Base-by-base conservation (phyloP, 92 coral and sea anemone genomes). In the Plumapathes pennacea region DNA sequence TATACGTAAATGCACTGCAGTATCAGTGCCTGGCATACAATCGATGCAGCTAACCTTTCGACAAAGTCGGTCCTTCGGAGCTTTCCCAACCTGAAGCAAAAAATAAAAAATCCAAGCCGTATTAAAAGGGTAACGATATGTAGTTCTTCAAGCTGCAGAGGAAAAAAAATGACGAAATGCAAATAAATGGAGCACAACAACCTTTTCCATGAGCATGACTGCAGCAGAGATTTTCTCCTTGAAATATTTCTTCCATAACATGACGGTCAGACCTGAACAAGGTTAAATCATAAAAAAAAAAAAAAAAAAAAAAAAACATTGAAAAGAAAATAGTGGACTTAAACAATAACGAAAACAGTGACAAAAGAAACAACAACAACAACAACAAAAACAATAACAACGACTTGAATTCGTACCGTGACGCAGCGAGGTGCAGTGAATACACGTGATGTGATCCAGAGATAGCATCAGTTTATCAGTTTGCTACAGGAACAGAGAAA, bases 11-110 rank as follows among this genome's bases (percentile, higher is more conserved):
- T n/a, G n/a, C n/a, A n/a, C n/a, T n/a, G n/a, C n/a, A n/a, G n/a
- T n/a, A n/a, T n/a, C n/a, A n/a, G n/a, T n/a, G n/a, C n/a, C n/a
- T n/a, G n/a, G n/a, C n/a, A n/a, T n/a, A n/a, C n/a, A n/a, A n/a
- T n/a, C n/a, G n/a, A n/a, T n/a, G n/a, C n/a, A n/a, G n/a, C n/a
- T n/a, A 18, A 94, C 99, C 95, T 92, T 94, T 22, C 91, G 67
- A 51, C 99, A 94, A 2, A 94, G 90, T 34, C 99, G 90, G 57
- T 94, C 97, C 60, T 94, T 94, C 12, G 99, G 99, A 27, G 99
- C 99, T 77, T 94, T 94, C n/a, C 97, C 97, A 56, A 94, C 99
- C 99, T 94, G 36, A 31, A 75, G 31, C 29, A 46, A 25, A 63
- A 1, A n/a, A 38, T 9, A 45, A 4, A 11, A 48, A n/a, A 5